A percentile compares a stretch with the other conserved stretches of the same genome.
These are phyloP conservation scores for Ischnura elegans DNA, from an alignment of 2,888 invertebrate species.

Conservation along the genomic window DNA sequence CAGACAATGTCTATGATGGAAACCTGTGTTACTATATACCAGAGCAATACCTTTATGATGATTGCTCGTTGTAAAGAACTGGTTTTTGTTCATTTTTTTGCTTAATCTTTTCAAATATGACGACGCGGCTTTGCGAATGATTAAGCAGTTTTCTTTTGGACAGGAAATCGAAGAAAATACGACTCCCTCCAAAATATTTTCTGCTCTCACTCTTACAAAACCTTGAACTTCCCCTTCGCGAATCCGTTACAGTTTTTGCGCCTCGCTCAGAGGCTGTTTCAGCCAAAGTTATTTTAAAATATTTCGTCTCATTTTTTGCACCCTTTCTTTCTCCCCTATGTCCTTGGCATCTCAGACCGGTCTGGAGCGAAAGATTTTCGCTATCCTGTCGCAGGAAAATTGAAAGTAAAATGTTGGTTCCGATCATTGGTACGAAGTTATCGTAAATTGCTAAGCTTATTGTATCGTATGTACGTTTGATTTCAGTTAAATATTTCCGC, in stretches of 20 bases:
- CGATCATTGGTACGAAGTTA: too few species aligned
- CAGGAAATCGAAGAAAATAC: background rate
- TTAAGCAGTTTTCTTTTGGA: background rate
- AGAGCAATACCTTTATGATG: too few species aligned
- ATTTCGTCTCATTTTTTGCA: background rate
- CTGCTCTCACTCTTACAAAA: background rate
- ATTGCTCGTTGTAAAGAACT: too few species aligned
- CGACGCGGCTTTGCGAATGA: background rate
- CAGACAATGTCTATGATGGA: too few species aligned
- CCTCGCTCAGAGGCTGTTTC: background rate
- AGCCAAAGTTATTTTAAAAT: slow-evolving; percentile 31
- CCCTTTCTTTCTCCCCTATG: background rate
- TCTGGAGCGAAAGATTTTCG: background rate
- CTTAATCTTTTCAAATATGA: too few species aligned
- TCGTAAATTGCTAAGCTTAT: too few species aligned
- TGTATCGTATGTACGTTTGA: too few species aligned
- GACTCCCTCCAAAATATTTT: background rate
- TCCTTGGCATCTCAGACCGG: background rate
- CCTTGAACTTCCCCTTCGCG: slow-evolving; percentile 24
- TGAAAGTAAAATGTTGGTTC: too few species aligned
- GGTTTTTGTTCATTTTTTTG: too few species aligned
- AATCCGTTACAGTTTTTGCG: background rate
- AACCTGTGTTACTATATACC: too few species aligned
- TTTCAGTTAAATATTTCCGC: too few species aligned
- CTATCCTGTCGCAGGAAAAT: too few species aligned